Conservation (phyloP, 2,797 vertebrate species). For the Petrocephalus sullivani region DNA sequence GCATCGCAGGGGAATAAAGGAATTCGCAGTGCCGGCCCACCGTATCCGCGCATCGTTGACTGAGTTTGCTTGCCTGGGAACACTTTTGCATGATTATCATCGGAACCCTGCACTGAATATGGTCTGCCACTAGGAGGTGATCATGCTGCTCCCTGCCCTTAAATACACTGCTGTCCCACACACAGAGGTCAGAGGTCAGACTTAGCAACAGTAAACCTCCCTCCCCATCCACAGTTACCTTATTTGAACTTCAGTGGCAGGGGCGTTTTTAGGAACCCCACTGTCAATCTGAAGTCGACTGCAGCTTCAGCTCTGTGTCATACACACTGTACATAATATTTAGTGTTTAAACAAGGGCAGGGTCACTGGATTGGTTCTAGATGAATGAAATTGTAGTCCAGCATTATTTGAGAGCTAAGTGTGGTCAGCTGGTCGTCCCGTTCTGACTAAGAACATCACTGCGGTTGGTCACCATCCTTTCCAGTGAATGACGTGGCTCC, state of each 20-base stretch:
- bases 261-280: not conserved
- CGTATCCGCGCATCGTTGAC: constrained; percentile 50
- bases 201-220: not conserved
- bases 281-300: not conserved
- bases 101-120: constrained; percentile 23
- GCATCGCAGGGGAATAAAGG: constrained; percentile 76
- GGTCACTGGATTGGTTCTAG: not conserved
- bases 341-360: not conserved
- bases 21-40: constrained; percentile 65
- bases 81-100: constrained; percentile 65
- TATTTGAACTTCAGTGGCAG: not conserved
- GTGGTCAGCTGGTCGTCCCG: not conserved
- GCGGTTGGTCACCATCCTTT: not conserved
- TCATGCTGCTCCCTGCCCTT: not conserved
- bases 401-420: not conserved
- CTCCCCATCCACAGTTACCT: not conserved
- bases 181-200: not conserved
- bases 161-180: not conserved
- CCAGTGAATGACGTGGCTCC: constrained; percentile 7
- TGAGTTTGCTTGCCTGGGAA: constrained; percentile 50
- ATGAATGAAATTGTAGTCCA: not conserved
- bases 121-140: not conserved
- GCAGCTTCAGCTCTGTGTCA: not conserved
- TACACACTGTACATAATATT: not conserved
- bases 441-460: not conserved